Percentiles rank a stretch among this genome's conserved stretches.
Conservation (phyloP, 1,140 invertebrate species). For the Ruditapes philippinarum region DNA sequence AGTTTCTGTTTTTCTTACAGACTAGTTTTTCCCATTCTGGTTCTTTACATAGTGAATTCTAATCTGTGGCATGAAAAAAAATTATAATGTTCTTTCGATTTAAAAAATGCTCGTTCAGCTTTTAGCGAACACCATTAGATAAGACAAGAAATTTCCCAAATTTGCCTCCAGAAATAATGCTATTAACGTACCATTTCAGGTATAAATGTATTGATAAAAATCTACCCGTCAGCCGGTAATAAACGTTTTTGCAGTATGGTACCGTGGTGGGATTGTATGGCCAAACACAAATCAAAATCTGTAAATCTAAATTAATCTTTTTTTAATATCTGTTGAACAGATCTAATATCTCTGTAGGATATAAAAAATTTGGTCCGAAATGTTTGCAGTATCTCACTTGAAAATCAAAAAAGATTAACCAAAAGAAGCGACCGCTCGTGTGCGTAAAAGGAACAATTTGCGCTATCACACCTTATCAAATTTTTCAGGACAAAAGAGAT, state of each 20-base stretch:
- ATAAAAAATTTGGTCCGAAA: conserved; percentile 51
- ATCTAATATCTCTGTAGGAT: conserved; percentile 46
- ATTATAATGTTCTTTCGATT: no score
- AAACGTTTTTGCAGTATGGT: not conserved
- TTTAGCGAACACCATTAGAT: no score
- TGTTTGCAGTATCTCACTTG: conserved; percentile 59
- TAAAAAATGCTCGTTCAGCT: no score
- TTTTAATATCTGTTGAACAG: conserved; percentile 14
- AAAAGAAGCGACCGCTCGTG: conserved; percentile 37
- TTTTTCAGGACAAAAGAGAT: conserved; percentile 39
- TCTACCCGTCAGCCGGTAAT: not conserved
- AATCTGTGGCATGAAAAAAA: no score
- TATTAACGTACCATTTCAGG: no score
- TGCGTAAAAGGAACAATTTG: conserved; percentile 38
- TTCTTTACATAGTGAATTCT: no score
- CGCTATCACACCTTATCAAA: conserved; percentile 64
- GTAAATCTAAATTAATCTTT: conserved; percentile 1
- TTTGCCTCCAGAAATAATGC: no score
- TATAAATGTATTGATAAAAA: no score
- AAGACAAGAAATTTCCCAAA: no score
- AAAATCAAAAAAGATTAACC: conserved; percentile 44
- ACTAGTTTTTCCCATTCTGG: no score
- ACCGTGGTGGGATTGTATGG: not conserved
- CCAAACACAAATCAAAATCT: not conserved
- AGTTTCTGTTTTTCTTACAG: no score